Conservation (phyloP, 2,113 vertebrate genomes). For the Chitala chitala region DNA sequence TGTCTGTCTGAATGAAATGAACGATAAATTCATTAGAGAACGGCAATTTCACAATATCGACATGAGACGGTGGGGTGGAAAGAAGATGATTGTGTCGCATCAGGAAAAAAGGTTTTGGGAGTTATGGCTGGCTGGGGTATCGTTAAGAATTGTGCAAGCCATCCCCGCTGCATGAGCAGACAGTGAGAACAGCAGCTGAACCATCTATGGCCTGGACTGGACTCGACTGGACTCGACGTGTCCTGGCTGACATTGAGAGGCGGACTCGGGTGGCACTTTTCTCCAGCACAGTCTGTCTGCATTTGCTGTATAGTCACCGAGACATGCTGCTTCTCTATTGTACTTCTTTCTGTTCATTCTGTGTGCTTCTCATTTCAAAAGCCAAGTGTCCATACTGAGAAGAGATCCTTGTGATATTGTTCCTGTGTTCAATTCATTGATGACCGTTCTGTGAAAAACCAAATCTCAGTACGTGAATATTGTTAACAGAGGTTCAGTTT, state of each 20-base stretch:
- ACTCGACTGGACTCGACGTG: not conserved
- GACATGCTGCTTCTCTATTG: too few relatives aligned
- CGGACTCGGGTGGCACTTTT: too few relatives aligned
- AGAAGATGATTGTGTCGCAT: constrained; percentile 16
- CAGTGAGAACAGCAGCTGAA: not conserved
- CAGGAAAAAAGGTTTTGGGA: constrained; percentile 5
- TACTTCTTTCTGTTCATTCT: too few relatives aligned
- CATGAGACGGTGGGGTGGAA: constrained; percentile 1
- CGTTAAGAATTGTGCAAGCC: constrained; percentile 13
- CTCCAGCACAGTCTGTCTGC: too few relatives aligned
- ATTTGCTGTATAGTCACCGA: too few relatives aligned
- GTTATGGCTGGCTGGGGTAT: constrained; percentile 14
- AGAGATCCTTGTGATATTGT: not conserved
- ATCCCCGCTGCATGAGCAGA: not conserved
- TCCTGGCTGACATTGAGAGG: not conserved
- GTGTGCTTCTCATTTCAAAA: too few relatives aligned
- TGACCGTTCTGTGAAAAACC: not conserved
- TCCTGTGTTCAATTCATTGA: not conserved
- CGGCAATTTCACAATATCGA: constrained; percentile 12
- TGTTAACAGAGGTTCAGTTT: too few relatives aligned
- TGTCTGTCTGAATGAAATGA: not conserved
- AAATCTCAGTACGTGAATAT: too few relatives aligned
- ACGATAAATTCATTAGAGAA: not conserved
- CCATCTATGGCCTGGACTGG: not conserved
- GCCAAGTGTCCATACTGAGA: not conserved